Percentiles rank a stretch among this genome's conserved stretches.
Conservation (phyloP, 2,113 vertebrate species). For the Lepisosteus osseus region DNA sequence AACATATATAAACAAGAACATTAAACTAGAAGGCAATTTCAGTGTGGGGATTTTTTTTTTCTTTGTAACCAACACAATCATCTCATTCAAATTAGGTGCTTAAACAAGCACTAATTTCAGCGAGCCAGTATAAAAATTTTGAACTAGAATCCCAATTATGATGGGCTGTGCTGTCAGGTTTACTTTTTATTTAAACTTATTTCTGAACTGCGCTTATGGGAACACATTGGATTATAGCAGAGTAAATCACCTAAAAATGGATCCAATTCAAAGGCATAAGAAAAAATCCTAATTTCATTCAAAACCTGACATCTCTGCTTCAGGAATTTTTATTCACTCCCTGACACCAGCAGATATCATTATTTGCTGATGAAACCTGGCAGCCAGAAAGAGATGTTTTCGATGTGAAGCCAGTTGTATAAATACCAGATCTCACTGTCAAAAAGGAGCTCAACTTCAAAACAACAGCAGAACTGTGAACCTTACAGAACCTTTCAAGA, state of each 20-base stretch:
- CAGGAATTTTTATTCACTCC: conserved; percentile 19
- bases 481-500: conserved; percentile 76
- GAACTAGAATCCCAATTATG: conserved; percentile 21
- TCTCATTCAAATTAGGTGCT: conserved; percentile 4
- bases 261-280: conserved; percentile 2
- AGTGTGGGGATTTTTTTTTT: conserved; percentile 17
- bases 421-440: conserved; percentile 78
- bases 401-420: conserved; percentile 87
- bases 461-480: conserved; percentile 82
- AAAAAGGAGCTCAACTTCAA: conserved; percentile 85
- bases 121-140: background rate
- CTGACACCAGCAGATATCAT: conserved; percentile 51
- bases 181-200: conserved; percentile 4
- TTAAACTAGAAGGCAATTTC: background rate
- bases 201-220: conserved; percentile 7
- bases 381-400: conserved; percentile 67
- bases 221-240: background rate
- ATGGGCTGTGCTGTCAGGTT: conserved; percentile 7
- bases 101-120: conserved; percentile 7
- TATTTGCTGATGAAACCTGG: conserved; percentile 60
- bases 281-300: conserved; percentile 24
- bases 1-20: background rate
- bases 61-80: background rate
- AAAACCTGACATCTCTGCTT: conserved; percentile 16
- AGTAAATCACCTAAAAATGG: conserved; percentile 17